phyloP scores from a whole-genome alignment of 2,113 vertebrate genomes.

The Perognathus longimembris region DNA sequence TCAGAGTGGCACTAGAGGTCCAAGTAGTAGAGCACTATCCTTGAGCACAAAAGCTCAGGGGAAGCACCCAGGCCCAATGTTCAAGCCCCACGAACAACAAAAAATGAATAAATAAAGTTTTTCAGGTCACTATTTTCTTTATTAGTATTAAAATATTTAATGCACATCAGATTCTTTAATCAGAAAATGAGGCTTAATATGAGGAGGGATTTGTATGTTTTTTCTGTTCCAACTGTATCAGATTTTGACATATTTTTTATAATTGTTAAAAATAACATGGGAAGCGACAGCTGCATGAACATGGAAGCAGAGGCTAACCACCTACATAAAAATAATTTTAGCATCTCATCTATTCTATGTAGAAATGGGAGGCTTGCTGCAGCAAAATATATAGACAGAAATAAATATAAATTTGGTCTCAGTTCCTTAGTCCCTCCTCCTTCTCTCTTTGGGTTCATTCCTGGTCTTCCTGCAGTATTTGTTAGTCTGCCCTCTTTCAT shows the following conservation, averaged over 20 bases:
- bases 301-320: conserved; percentile 68
- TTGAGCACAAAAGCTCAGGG: too few relatives aligned
- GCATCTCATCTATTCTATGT: conserved; percentile 57
- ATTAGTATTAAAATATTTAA: conserved; percentile 10
- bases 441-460: background rate
- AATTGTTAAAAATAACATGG: conserved; percentile 73
- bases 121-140: background rate
- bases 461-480: background rate
- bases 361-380: conserved; percentile 31
- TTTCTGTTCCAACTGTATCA: conserved; percentile 56
- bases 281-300: conserved; percentile 71
- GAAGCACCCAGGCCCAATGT: too few relatives aligned
- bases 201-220: background rate
- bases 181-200: conserved; percentile 31
- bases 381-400: background rate
- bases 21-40: too few relatives aligned
- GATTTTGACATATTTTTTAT: conserved; percentile 67
- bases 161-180: background rate
- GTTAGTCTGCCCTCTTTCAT: background rate
- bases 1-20: too few relatives aligned
- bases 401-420: background rate
- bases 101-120: too few relatives aligned
- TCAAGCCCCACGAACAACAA: too few relatives aligned
- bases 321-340: conserved; percentile 77
- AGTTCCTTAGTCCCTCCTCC: background rate